phyloP scores from a whole-genome alignment of 2,888 invertebrate species.

The Morpho achilles region DNA sequence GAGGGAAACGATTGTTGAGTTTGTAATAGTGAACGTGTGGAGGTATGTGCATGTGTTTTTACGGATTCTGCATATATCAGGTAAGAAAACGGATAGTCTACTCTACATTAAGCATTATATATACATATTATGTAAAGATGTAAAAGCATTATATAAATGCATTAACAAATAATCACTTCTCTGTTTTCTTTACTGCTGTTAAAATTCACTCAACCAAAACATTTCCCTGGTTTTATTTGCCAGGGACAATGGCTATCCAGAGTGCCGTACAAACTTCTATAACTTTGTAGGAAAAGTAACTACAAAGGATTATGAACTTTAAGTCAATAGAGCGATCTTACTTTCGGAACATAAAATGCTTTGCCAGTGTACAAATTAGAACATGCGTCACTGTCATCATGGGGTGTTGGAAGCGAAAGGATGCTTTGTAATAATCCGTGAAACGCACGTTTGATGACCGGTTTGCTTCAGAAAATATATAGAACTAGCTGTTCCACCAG shows the following conservation, averaged over 20 bases:
- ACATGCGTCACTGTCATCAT: constrained; percentile 66
- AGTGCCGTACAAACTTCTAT: constrained; percentile 42
- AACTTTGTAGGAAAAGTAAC: constrained; percentile 26
- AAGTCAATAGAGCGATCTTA: constrained; percentile 23
- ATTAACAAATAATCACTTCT: neutral
- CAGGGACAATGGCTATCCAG: constrained; percentile 57
- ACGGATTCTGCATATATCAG: too few relatives aligned
- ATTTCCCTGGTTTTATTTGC: constrained; percentile 56
- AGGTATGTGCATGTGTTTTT: too few relatives aligned
- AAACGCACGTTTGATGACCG: constrained; percentile 64
- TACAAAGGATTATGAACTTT: constrained; percentile 40
- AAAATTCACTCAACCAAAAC: constrained; percentile 46
- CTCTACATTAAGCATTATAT: too few relatives aligned
- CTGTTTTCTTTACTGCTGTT: constrained; percentile 28
- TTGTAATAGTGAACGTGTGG: too few relatives aligned
- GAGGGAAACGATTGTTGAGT: too few relatives aligned
- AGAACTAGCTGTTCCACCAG: constrained; percentile 17
- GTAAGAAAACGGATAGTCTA: too few relatives aligned
- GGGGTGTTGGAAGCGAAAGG: constrained; percentile 47
- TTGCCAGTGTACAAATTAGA: constrained; percentile 61
- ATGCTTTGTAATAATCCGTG: constrained; percentile 63
- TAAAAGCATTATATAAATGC: neutral
- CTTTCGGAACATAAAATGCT: constrained; percentile 31
- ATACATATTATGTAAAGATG: too few relatives aligned
- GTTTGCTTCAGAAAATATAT: constrained; percentile 41